phyloP scores from a whole-genome alignment of 2,888 invertebrate genomes.

The Megaustenia siamemsis region DNA sequence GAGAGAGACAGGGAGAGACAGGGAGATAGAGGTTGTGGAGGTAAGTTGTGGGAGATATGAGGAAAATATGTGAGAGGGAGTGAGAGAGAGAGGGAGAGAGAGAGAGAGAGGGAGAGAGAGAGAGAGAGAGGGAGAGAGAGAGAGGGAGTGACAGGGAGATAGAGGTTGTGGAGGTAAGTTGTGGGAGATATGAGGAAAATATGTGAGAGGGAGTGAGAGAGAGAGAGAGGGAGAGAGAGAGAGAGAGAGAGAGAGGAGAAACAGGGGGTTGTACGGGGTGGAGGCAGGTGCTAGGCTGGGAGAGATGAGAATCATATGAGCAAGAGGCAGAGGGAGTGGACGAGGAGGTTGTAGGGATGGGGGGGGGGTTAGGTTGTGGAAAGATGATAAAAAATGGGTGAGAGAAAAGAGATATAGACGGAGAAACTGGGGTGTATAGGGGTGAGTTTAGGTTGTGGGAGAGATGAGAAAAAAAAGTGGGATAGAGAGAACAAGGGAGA shows the following conservation, averaged over 20 bases:
- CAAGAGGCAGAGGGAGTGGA: background rate
- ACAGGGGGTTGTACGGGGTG: too few species aligned
- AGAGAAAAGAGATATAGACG: too few species aligned
- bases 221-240: slow-evolving; percentile 40
- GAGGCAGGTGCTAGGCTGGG: too few species aligned
- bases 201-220: slow-evolving; percentile 37
- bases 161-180: background rate
- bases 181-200: background rate
- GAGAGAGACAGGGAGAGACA: too few species aligned
- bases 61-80: too few species aligned
- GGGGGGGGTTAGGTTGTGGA: slow-evolving; percentile 43
- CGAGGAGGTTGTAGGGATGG: background rate
- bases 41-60: too few species aligned
- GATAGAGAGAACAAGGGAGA: slow-evolving; percentile 53
- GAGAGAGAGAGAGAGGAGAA: background rate
- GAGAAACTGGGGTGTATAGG: too few species aligned
- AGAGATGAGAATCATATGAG: too few species aligned
- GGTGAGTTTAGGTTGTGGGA: too few species aligned
- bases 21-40: too few species aligned
- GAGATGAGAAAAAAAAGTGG: slow-evolving; percentile 19
- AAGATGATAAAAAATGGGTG: background rate
- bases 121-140: slow-evolving; percentile 31
- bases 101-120: slow-evolving; percentile 30
- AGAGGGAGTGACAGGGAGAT: slow-evolving; percentile 40
- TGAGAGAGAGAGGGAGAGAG: background rate